Base-by-base conservation (phyloP, 2,888 invertebrate species). In the Cephus pulcher region DNA sequence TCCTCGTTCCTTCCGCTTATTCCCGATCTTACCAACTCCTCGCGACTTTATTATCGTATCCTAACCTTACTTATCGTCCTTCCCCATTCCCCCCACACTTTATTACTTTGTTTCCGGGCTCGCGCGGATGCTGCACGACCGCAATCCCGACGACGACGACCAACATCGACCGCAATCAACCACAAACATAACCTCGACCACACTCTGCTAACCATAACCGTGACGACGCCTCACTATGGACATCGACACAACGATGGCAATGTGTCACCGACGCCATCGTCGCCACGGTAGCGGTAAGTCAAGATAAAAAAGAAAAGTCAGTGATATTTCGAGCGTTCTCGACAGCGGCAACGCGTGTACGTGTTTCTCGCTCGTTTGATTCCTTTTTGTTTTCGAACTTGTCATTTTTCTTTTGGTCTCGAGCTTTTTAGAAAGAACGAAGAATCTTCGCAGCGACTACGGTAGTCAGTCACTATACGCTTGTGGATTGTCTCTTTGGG, bases 61-160 rank as follows among this genome's bases (percentile, higher is more conserved):
- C 56, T 74, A 73, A 23, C 76, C 74, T 75, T 71, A 77, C 80
- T 76, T 74, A 35, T 73, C 76, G 79, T 76, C 40, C 78, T 79
- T 73, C 75, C 69, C 75, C 69, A 71, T 77, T 78, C 73, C 75
- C 75, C 35, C 76, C 80, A 79, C 78, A 78, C 80, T 76, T 76
- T 80, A 77, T 80, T 79, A 76, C 80, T 86, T 82, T 88, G 87
- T 88, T 88, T 88, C 87, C 88, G 88, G 87, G 83, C 79, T 78
- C 79, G 75, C 82, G 83, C 87, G 88, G 87, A 88, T 86, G 86
- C 85, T 86, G 87, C 83, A 84, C 83, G 81, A 84, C 86, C 86
- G 81, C 83, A 81, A 76, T 78, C 77, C 70, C 81, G 73, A 78
- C 78, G n/a, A 81, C 80, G 78, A 81, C 79, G 40, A 77, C 81